Base-by-base conservation (phyloP, 2,797 vertebrate species). In the Pangasius djambal region DNA sequence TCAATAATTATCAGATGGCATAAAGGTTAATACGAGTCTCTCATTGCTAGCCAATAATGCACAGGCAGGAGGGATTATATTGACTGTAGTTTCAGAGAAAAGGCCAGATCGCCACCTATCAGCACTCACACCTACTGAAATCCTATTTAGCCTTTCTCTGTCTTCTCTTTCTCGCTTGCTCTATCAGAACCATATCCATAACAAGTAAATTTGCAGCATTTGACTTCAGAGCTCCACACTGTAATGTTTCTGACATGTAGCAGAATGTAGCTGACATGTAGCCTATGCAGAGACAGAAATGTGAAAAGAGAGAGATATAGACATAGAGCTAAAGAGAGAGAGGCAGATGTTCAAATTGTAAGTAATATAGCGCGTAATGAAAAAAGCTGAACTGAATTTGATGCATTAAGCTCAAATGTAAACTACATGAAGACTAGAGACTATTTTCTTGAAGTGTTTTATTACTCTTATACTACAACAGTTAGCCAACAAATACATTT, bases 1-100 rank as follows among this genome's bases (percentile, higher is more conserved):
- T 90, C 70, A 84, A 78, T 87, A 83, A 87, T 87, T 84, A 89
- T 88, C 82, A 63, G 87, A 74, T 89, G 86, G 50, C 40, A 55
- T 94, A 95, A 96, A 95, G 94, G 94, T 95, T 95, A 95, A 96
- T 95, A 93, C 93, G 95, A 94, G 95, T 93, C 89, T 92, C 92
- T 92, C 92, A 88, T 92, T 92, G 90, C 90, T 91, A 92, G 94
- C 93, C 94, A 94, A 95, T 94, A 94, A 93, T 90, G 92, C 88
- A 93, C 94, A 92, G 94, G 93, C 91, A 16, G 79, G 16, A 94
- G 94, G 94, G 93, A 95, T 95, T 93, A 92, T 91, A 92, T 91
- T 94, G 94, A 95, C 94, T 91, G 87, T 94, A 93, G 92, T 89
- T 92, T 94, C 92, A 95, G 91, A 92, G 93, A 93, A 94, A 93